Evolutionary conservation across 2,797 vertebrate species (phyloP).

Genomic region (Sebastiscus tertius): DNA sequence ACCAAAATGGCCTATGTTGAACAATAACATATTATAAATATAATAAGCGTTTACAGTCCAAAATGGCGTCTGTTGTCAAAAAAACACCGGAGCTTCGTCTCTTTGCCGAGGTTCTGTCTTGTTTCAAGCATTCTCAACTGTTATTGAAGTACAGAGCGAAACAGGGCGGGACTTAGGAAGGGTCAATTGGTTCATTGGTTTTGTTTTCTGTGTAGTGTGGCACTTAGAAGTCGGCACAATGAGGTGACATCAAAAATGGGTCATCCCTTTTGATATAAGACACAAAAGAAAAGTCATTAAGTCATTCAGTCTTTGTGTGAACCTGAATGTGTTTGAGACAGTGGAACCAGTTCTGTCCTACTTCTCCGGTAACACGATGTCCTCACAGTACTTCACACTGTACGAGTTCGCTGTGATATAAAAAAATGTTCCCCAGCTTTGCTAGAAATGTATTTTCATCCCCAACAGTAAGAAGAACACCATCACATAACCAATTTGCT

Average conservation of each 20-base stretch:
- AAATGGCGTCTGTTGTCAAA: no score
- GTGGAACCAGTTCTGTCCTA: background rate
- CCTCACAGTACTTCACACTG: background rate
- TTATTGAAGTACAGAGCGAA: no score
- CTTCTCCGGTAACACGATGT: background rate
- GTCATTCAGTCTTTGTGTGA: constrained; percentile 2
- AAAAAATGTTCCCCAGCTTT: constrained; percentile 8
- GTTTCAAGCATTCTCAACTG: no score
- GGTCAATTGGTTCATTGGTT: background rate
- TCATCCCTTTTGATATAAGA: constrained; percentile 3
- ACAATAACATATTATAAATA: no score
- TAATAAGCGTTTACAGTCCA: no score
- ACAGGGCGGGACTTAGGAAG: no score
- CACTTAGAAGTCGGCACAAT: background rate
- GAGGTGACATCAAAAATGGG: background rate
- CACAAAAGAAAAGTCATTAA: background rate
- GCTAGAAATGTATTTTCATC: constrained; percentile 36
- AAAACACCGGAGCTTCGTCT: no score
- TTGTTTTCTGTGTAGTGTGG: background rate
- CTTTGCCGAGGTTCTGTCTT: no score
- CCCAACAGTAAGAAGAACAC: background rate
- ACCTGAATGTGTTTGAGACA: constrained; percentile 5
- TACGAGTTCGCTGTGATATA: background rate
- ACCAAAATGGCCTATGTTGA: no score
- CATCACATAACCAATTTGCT: constrained; percentile 26